Evolutionary conservation across 2,113 vertebrate genomes (phyloP).

Genomic region (Anolis carolinensis): DNA sequence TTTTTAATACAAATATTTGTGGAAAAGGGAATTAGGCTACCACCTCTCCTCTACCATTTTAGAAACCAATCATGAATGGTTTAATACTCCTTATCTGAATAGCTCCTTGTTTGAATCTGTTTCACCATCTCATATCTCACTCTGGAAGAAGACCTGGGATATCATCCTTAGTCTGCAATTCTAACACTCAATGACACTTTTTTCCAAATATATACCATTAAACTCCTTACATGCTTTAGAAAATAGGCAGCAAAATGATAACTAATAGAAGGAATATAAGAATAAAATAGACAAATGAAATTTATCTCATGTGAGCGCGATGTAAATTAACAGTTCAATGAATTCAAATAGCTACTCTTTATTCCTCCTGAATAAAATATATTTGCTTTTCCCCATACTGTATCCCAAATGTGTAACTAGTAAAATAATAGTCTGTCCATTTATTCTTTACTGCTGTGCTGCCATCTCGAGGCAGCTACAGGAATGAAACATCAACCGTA

Average conservation of each 20-base stretch:
- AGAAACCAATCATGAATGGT: neutral
- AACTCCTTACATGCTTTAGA: neutral
- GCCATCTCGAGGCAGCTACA: slow-evolving; percentile 63
- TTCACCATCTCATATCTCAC: too few species aligned
- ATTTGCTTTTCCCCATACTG: neutral
- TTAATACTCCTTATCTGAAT: neutral
- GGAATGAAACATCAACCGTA: neutral
- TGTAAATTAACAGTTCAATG: neutral
- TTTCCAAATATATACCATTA: neutral
- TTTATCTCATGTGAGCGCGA: neutral
- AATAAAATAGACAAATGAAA: slow-evolving; percentile 7
- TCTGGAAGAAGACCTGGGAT: too few species aligned
- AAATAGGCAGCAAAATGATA: neutral
- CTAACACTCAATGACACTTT: neutral
- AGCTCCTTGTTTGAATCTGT: too few species aligned
- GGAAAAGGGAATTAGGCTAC: neutral
- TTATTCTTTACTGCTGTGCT: slow-evolving; percentile 56
- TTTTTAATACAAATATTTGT: neutral
- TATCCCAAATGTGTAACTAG: too few species aligned
- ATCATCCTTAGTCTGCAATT: too few species aligned
- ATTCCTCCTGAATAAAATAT: fast-evolving
- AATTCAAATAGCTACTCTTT: neutral
- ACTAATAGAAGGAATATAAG: neutral
- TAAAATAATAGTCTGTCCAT: neutral
- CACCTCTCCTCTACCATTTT: neutral